These are phyloP conservation scores for Clistopyga incitator DNA, from an alignment of 2,888 invertebrate genomes.

Conservation along the genomic window DNA sequence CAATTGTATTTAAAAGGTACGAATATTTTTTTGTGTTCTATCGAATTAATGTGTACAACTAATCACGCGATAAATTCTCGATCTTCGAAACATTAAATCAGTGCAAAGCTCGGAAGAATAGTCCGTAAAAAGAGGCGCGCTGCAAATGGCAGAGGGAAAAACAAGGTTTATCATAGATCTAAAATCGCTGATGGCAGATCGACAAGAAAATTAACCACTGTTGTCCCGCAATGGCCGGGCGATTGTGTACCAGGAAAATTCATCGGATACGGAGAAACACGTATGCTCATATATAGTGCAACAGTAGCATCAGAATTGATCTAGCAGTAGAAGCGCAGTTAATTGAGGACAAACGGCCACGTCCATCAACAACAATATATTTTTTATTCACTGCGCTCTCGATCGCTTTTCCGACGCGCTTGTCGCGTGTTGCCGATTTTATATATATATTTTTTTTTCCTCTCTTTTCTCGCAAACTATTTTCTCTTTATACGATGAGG, in stretches of 20 bases:
- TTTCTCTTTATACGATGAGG: conserved; percentile 24
- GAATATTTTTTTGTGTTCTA: neutral
- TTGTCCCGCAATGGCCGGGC: neutral
- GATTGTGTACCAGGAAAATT: conserved; percentile 34
- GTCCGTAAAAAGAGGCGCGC: neutral
- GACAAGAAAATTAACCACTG: conserved; percentile 40
- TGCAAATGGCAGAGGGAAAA: neutral
- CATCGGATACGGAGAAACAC: conserved; percentile 19
- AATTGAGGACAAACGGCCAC: conserved; percentile 36
- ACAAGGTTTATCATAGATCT: conserved; percentile 23
- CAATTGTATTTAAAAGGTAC: too few relatives aligned
- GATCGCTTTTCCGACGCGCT: conserved; percentile 16
- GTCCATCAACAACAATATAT: conserved; percentile 21
- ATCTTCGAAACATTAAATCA: neutral
- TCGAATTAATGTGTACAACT: neutral
- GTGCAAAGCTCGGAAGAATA: neutral
- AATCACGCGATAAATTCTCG: neutral
- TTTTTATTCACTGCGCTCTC: conserved; percentile 2
- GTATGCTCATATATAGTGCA: conserved; percentile 4
- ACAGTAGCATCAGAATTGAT: conserved; percentile 28
- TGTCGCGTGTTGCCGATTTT: conserved; percentile 2
- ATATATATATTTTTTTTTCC: conserved; percentile 14
- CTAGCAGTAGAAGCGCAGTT: conserved; percentile 1
- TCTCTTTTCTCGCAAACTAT: conserved; percentile 37
- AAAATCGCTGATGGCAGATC: conserved; percentile 13